phyloP scores from a whole-genome alignment of 2,113 vertebrate species.

The Prunella fulvescens region DNA sequence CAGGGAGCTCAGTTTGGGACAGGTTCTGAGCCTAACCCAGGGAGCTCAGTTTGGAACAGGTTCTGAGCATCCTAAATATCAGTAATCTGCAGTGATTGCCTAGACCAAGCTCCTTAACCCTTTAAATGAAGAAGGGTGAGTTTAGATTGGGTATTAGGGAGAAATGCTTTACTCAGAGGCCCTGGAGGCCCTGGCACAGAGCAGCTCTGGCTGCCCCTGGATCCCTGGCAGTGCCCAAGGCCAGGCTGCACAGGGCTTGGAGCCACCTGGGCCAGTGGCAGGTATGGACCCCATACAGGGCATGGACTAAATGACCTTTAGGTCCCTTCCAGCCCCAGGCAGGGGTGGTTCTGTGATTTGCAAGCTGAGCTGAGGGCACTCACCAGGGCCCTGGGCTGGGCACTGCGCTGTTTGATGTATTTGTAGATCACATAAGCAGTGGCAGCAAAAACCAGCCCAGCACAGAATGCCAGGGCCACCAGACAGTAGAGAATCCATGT shows the following conservation, averaged over 20 bases:
- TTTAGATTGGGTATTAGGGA: neutral
- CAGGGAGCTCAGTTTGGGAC: neutral
- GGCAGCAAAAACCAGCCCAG: constrained; percentile 4
- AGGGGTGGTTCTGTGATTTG: accelerated
- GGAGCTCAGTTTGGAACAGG: neutral
- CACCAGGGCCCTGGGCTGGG: constrained; percentile 72
- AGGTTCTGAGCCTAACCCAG: neutral
- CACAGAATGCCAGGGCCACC: constrained; percentile 1
- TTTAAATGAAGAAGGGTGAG: neutral
- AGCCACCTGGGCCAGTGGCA: neutral
- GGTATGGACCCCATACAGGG: neutral
- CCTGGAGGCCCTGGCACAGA: neutral
- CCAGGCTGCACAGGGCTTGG: neutral
- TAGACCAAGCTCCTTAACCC: neutral
- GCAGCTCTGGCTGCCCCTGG: neutral
- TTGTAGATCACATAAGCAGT: constrained; percentile 53
- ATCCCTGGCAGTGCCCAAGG: neutral
- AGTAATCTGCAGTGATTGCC: neutral
- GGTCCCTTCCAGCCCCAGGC: neutral
- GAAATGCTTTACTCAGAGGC: neutral
- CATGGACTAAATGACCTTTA: neutral
- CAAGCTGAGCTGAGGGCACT: neutral
- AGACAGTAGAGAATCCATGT: constrained; percentile 65
- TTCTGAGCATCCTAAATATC: neutral
- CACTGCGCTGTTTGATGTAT: constrained; percentile 61